Conservation (phyloP, 2,888 invertebrate genomes). For the Oscheius onirici region DNA sequence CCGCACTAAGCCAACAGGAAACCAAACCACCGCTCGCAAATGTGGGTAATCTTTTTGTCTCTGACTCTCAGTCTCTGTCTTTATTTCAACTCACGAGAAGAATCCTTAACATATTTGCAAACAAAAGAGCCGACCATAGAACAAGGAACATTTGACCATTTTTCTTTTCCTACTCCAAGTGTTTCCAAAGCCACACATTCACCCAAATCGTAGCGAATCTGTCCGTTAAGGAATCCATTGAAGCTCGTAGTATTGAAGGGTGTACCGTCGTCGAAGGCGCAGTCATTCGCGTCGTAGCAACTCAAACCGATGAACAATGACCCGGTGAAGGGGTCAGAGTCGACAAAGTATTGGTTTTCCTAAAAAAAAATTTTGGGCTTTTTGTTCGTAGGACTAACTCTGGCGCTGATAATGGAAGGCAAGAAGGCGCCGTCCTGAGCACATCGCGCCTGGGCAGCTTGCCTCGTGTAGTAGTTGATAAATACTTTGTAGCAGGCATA, state of each 20-base stretch:
- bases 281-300: background rate
- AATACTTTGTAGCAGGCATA: too few relatives aligned
- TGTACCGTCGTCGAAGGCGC: background rate
- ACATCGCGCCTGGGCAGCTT: too few relatives aligned
- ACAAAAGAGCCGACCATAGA: background rate
- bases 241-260: background rate
- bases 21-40: too few relatives aligned
- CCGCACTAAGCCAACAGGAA: too few relatives aligned
- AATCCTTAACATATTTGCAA: background rate
- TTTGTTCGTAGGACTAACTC: too few relatives aligned
- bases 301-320: background rate
- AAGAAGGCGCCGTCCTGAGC: too few relatives aligned
- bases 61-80: too few relatives aligned
- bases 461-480: too few relatives aligned
- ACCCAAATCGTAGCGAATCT: background rate
- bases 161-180: background rate
- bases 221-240: background rate
- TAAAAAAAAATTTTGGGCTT: background rate
- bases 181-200: background rate
- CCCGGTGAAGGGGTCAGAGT: background rate
- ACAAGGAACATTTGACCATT: conserved; percentile 6
- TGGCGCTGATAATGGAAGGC: too few relatives aligned
- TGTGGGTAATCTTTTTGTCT: too few relatives aligned
- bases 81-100: too few relatives aligned
- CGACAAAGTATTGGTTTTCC: background rate